Conservation (phyloP, 2,797 vertebrate species). For the Melanotaenia nigrans region DNA sequence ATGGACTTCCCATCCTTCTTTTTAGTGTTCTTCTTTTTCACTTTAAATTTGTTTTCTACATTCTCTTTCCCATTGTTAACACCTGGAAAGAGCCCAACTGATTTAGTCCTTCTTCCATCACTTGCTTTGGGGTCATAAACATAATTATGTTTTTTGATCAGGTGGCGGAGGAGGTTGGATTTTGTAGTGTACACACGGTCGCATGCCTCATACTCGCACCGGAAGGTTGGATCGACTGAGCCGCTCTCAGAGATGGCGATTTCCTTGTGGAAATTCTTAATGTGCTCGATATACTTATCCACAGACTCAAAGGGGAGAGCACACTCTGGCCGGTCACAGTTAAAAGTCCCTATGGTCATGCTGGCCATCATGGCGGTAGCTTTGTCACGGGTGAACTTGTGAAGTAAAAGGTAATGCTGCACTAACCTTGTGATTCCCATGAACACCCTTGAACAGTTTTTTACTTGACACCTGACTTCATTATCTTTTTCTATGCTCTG, state of each 20-base stretch:
- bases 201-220: slow-evolving; percentile 92
- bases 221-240: slow-evolving; percentile 90
- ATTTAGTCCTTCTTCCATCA: slow-evolving; percentile 71
- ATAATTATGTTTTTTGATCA: slow-evolving; percentile 97
- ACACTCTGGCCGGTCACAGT: slow-evolving; percentile 94
- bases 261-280: slow-evolving; percentile 91
- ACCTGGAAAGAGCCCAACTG: slow-evolving; percentile 74
- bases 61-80: slow-evolving; percentile 86
- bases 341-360: slow-evolving; percentile 89
- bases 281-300: slow-evolving; percentile 93
- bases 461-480: slow-evolving; percentile 96
- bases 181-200: slow-evolving; percentile 97
- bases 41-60: slow-evolving; percentile 79
- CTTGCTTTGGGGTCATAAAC: slow-evolving; percentile 83
- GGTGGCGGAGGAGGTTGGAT: slow-evolving; percentile 96
- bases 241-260: slow-evolving; percentile 86
- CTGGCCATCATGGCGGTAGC: slow-evolving; percentile 90
- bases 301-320: slow-evolving; percentile 90
- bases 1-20: slow-evolving; percentile 81
- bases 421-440: slow-evolving; percentile 93
- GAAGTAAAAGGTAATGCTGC: slow-evolving; percentile 97
- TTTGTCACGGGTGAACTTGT: slow-evolving; percentile 95
- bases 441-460: slow-evolving; percentile 96
- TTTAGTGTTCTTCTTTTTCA: slow-evolving; percentile 81
- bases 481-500: slow-evolving; percentile 77